Conservation (phyloP, 2,888 invertebrate species). For the Drosophila differens region DNA sequence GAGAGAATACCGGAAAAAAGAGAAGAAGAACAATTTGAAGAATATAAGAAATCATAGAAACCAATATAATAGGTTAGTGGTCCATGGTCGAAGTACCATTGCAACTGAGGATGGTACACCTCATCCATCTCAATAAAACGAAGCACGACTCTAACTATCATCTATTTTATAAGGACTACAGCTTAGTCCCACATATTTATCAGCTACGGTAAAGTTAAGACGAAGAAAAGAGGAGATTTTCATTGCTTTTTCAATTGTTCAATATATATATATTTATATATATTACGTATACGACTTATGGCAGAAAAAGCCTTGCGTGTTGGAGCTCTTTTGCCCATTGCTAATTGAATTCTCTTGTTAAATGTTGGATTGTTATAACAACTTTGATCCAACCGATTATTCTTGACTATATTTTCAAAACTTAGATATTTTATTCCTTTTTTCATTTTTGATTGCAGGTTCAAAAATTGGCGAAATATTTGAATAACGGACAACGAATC, state of each 20-base stretch:
- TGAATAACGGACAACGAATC: conserved; percentile 28
- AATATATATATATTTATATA: neutral
- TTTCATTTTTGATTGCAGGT: conserved; percentile 30
- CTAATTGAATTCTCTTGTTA: neutral
- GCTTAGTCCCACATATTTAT: neutral
- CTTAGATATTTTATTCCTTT: neutral
- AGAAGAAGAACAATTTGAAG: neutral
- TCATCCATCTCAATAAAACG: neutral
- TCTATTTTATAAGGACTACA: neutral
- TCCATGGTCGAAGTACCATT: neutral
- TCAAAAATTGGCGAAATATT: conserved; percentile 11
- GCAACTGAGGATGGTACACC: neutral
- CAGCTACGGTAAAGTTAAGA: neutral
- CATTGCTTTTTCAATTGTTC: neutral
- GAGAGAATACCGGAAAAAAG: neutral
- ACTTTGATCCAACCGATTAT: neutral
- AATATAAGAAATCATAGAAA: neutral
- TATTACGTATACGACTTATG: neutral
- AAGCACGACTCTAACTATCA: neutral
- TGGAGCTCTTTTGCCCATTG: neutral
- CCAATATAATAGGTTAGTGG: neutral
- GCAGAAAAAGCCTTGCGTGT: neutral
- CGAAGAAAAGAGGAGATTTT: too few relatives aligned
- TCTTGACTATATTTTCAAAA: neutral
- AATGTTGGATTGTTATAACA: neutral